These are phyloP conservation scores for Cantharis rufa DNA, from an alignment of 2,888 invertebrate species.

Conservation along the genomic window DNA sequence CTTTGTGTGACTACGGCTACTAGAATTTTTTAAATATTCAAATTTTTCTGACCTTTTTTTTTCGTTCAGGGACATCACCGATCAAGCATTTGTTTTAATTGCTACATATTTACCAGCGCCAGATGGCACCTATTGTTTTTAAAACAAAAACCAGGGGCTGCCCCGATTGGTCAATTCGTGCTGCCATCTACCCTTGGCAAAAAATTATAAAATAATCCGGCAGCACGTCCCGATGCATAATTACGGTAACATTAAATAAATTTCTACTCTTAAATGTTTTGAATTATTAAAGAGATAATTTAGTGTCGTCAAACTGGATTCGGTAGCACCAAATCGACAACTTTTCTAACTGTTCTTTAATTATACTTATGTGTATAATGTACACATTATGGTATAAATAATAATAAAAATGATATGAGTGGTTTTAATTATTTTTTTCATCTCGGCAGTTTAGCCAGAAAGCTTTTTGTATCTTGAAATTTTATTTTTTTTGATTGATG, in stretches of 20 bases:
- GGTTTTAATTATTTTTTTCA: neutral
- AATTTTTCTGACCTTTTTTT: slow-evolving; percentile 19
- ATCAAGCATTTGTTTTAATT: neutral
- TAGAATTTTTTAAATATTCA: slow-evolving; percentile 35
- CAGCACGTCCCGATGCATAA: neutral
- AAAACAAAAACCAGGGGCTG: neutral
- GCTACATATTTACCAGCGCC: no score
- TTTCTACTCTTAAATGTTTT: neutral
- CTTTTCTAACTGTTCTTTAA: slow-evolving; percentile 51
- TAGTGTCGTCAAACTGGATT: slow-evolving; percentile 54
- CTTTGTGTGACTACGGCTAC: slow-evolving; percentile 29
- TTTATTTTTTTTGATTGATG: no score
- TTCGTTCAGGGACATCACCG: neutral
- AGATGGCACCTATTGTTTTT: neutral
- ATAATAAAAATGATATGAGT: neutral
- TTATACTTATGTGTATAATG: slow-evolving; percentile 33
- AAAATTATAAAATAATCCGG: neutral
- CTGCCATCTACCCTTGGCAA: neutral
- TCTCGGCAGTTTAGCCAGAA: neutral
- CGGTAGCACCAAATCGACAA: slow-evolving; percentile 46
- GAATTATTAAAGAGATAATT: slow-evolving; percentile 50
- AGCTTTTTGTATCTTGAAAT: no score
- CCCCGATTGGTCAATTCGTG: neutral
- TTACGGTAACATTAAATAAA: neutral
- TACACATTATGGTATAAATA: neutral